Evolutionary conservation across 2,113 vertebrate genomes (phyloP), one percentile per base, ranked within the genome.

Genomic region (Pelobates fuscus): DNA sequence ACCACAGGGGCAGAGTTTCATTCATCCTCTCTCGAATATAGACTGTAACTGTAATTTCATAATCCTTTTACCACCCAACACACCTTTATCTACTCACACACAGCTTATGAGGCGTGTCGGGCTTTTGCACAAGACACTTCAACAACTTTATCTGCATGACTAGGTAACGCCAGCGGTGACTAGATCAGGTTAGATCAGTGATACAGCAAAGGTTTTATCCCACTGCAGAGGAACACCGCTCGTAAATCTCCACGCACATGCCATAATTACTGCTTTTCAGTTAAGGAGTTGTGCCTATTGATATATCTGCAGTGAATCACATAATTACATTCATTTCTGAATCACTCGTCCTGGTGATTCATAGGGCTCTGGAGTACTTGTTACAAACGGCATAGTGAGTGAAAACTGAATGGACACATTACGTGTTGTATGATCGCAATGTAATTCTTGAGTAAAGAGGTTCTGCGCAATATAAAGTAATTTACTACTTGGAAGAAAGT

Each of bases 1-100:
- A 49, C 44, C 44, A 49, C 44, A 89, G 87, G 84, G 82, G 74
- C 78, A 85, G 86, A 78, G 62, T 52, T 71, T 44, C 71, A 70
- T 80, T 65, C 21, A 68, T 80, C 55, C 83, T 80, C 79, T 80
- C 70, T 83, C 78, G 72, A 86, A 84, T n/a, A 68, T 32, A 77
- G 44, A 18, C 64, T 65, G 20, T 70, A 83, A 86, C 79, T 88
- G 82, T 76, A 80, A 71, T 81, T 58, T 2, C 7, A 80, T 65
- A 68, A 86, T 78, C 70, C 27, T 55, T 57, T 69, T 37, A 24
- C 18, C 30, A 43, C 32, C 21, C 26, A 59, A 80, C 57, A 73
- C 54, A 64, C 77, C 78, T 74, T 81, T 75, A 49, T 49, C 27
- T 15, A 70, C 52, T 78, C 59, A 74, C 74, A 62, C 63, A 65